Base-by-base conservation (phyloP, 1,140 invertebrate species). In the Euglossa dilemma region DNA sequence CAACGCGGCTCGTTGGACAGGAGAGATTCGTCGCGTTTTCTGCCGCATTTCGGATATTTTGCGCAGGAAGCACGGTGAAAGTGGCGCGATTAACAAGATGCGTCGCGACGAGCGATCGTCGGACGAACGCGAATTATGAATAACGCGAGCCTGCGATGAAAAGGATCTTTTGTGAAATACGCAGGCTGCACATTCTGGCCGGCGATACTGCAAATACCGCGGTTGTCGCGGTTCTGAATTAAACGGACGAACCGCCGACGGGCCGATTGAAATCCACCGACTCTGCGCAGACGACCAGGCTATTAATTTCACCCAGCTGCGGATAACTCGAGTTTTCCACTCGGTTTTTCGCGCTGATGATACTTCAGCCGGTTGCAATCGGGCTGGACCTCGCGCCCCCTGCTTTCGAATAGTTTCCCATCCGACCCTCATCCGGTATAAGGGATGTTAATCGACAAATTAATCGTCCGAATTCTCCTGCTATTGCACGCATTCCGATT, bases 191-290 rank as follows among this genome's bases (percentile, higher is more conserved):
- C 50, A 45, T 54, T 67, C 52, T 47, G 25, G 14, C 47, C 61
- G 18, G 25, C 59, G 59, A 52, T 63, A 76, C 47, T 43, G 74
- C 63, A 54, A 76, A 78, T 69, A 78, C 36, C 61, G 52, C 36
- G 75, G 63, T 69, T 57, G 61, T 77, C 25, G 75, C 63, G 28
- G 63, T 47, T 67, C 52, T 11, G n/a, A 67, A 18, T 56, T 43
- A 67, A 54, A 69, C 36, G 50, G 45, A 78, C 75, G 63, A 75
- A 18, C 6, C 61, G 28, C 28, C 28, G 61, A 50, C 50, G 45
- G 9, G 14, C 7, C 23, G 75, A 67, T 77, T 66, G 20, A 56
- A 54, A 67, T 52, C 25, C 28, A 20, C 18, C 6, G 20, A 0
- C 63, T 16, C 11, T 12, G 36, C 16, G 18, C 7, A 50, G 16